Evolutionary conservation across 2,888 invertebrate genomes (phyloP).

Genomic region (Unio pictorum): DNA sequence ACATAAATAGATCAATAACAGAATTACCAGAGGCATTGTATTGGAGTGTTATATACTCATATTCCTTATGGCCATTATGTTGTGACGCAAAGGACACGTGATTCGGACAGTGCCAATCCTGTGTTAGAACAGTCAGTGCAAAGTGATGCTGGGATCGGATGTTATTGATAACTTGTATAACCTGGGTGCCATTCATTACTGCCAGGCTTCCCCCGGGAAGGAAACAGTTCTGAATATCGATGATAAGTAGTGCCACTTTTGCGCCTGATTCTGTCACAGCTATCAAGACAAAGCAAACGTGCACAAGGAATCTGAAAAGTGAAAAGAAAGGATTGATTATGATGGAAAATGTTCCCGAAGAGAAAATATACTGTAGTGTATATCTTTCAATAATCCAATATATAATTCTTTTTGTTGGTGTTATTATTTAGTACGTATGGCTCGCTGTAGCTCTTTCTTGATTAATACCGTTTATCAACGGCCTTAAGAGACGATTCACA

Average conservation of each 20-base stretch:
- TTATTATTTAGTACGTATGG: no score
- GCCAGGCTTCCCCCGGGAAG: slow-evolving; percentile 55
- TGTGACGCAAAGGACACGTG: slow-evolving; percentile 65
- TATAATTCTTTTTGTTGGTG: no score
- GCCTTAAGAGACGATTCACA: no score
- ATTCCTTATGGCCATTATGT: slow-evolving; percentile 28
- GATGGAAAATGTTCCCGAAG: no score
- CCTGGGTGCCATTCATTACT: slow-evolving; percentile 45
- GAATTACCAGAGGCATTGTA: slow-evolving; percentile 49
- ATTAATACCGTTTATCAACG: no score
- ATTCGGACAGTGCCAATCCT: slow-evolving; percentile 63
- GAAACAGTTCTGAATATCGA: slow-evolving; percentile 66
- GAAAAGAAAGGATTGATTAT: no score
- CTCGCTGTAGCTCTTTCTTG: no score
- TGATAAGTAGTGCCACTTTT: slow-evolving; percentile 52
- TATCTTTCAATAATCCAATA: no score
- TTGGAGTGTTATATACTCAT: slow-evolving; percentile 27
- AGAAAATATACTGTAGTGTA: no score
- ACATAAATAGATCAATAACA: not conserved
- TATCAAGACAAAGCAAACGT: no score
- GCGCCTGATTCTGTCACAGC: not conserved
- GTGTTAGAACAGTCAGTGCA: slow-evolving; percentile 51
- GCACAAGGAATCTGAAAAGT: no score
- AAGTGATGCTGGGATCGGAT: slow-evolving; percentile 45
- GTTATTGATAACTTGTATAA: slow-evolving; percentile 57